phyloP scores from a whole-genome alignment of 1,140 invertebrate species.

The Drosophila pachea region DNA sequence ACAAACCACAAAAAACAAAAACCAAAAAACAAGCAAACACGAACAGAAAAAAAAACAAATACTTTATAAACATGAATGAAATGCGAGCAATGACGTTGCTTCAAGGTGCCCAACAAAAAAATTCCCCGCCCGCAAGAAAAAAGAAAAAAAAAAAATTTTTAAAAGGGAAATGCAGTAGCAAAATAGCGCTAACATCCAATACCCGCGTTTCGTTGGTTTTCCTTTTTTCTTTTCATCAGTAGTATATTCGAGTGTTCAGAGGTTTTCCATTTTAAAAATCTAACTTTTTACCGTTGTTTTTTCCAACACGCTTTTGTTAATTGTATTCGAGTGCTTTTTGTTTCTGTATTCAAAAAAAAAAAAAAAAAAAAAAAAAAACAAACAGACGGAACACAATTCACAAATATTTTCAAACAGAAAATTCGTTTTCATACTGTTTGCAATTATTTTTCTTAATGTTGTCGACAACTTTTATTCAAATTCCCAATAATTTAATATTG shows the following conservation, averaged over 20 bases:
- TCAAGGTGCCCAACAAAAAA: constrained; percentile 18
- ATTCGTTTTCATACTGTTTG: constrained; percentile 8
- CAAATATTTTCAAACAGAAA: constrained; percentile 9
- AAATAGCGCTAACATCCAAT: neutral
- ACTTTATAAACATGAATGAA: constrained; percentile 14
- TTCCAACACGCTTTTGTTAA: constrained; percentile 34
- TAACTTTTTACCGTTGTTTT: constrained; percentile 24
- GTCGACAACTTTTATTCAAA: constrained; percentile 22
- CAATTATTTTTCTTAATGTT: constrained; percentile 14
- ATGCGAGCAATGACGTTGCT: constrained; percentile 21
- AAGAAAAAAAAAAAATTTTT: neutral
- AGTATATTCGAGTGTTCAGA: constrained; percentile 18
- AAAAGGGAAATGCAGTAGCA: neutral
- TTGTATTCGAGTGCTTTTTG: constrained; percentile 38
- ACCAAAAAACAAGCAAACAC: neutral
- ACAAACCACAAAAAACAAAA: neutral
- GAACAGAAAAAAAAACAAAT: neutral
- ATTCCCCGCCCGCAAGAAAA: neutral
- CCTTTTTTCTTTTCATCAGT: constrained; percentile 24
- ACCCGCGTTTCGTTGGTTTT: constrained; percentile 12
- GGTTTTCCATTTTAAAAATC: constrained; percentile 21
- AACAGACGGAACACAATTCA: neutral
- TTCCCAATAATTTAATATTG: constrained; percentile 10
- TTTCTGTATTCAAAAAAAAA: constrained; percentile 29
- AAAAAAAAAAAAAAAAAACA: neutral